Evolutionary conservation across 2,113 vertebrate species (phyloP).

Genomic region (Atlantisia rogersi): DNA sequence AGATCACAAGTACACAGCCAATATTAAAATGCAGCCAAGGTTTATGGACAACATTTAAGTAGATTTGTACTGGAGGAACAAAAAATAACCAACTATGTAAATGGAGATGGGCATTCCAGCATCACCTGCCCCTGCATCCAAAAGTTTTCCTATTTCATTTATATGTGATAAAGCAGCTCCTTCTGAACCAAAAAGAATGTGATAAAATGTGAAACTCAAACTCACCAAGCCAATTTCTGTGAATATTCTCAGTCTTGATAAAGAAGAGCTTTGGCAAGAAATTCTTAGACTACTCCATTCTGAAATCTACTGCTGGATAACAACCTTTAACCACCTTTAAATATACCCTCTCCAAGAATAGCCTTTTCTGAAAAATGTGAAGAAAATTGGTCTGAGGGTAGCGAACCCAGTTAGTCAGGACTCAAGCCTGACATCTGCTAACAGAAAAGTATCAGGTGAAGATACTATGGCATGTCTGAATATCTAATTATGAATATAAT

Average conservation of each 20-base stretch:
- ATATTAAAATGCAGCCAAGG: constrained; percentile 50
- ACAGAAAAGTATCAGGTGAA: background rate
- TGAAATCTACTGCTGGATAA: background rate
- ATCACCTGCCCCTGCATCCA: background rate
- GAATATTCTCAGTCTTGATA: background rate
- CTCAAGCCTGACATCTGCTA: background rate
- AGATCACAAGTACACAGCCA: constrained; percentile 55
- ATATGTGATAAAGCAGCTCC: background rate
- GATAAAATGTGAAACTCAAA: background rate
- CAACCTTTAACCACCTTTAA: background rate
- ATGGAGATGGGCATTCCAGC: background rate
- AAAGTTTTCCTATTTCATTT: background rate
- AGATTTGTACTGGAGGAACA: constrained; percentile 46
- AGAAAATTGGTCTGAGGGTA: background rate
- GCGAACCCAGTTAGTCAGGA: background rate
- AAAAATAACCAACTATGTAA: constrained; percentile 30
- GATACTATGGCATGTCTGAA: background rate
- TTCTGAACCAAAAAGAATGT: background rate
- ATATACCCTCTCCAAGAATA: background rate
- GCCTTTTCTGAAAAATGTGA: background rate
- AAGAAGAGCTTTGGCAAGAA: background rate
- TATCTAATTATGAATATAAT: no score
- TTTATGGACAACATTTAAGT: constrained; percentile 52
- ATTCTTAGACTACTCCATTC: background rate
- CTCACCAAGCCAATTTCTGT: background rate